Base-by-base conservation (phyloP, 2,113 vertebrate genomes). In the Pimephales promelas region DNA sequence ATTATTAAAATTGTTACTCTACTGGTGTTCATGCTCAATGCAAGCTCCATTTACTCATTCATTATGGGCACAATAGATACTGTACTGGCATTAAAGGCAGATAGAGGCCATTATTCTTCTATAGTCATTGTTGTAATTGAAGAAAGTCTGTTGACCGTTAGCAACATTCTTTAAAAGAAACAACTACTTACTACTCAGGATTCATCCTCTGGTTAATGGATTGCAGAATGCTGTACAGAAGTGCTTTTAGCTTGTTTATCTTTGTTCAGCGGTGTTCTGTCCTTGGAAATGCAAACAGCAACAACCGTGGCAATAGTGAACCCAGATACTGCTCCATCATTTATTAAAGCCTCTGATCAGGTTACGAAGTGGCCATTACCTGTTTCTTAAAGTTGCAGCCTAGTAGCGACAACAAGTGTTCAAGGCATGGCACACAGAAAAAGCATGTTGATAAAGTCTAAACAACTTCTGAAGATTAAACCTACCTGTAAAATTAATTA, bases 141-240 rank as follows among this genome's bases (percentile, higher is more conserved):
- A 57, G 10, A 77, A 36, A 26, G 40, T 28, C 40, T 45, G 40
- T 20, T 3, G 3, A 74, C 36, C 2, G n/a, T n/a, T 57, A 61
- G 16, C 54, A 79, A 77, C 59, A 64, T 11, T 24, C 6, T n/a
- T 31, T 2, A 2, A 54, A 1, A 84, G 4, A n/a, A 52, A 56
- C 18, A 47, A 75, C 14, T 85, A 91, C 90, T 91, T 85, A 91
- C 90, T 91, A 91, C 71, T 91, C 90, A 52, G 90, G 89, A 88
- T 89, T 91, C 90, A 91, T 91, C 7, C 71, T 86, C 40, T 62
- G 11, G 57, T 66, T 80, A 61, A 80, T 49, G 24, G 43, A 61
- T 70, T 52, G 9, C 82, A 70, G 28, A 14, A 18, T 16, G 77
- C 22, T 36, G 70, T 68, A 40, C n/a, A 61, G 28, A 82, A 34